A percentile compares a stretch with the other conserved stretches of the same genome.
These are phyloP conservation scores for Gorsachius magnificus DNA, from an alignment of 2,797 vertebrate species.

Conservation along the genomic window DNA sequence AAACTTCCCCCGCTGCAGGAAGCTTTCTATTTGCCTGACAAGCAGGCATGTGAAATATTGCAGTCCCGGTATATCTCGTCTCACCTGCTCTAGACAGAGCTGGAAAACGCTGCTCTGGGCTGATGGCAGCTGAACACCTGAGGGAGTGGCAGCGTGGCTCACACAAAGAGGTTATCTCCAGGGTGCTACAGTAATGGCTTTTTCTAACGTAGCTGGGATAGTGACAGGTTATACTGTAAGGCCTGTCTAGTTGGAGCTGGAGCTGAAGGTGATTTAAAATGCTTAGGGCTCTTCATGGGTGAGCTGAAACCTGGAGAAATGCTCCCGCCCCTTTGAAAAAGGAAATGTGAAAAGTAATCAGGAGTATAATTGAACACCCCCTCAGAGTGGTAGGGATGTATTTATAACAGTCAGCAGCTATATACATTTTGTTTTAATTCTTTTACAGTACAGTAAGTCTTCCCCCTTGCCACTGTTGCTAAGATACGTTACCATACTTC, in stretches of 20 bases:
- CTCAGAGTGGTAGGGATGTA: conserved; percentile 52
- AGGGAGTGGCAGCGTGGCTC: neutral
- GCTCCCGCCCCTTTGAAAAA: neutral
- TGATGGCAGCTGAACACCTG: conserved; percentile 23
- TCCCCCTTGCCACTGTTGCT: conserved; percentile 54
- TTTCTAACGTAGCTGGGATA: neutral
- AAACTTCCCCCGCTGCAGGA: neutral
- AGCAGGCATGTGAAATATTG: neutral
- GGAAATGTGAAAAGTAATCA: conserved; percentile 36
- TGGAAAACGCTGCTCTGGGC: neutral
- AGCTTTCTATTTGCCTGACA: neutral
- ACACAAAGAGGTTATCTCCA: neutral
- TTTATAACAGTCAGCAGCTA: conserved; percentile 64
- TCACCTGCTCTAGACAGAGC: neutral
- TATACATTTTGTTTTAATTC: conserved; percentile 65
- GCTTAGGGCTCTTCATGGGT: neutral
- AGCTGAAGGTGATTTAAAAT: conserved; percentile 2
- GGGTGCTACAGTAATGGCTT: conserved; percentile 26
- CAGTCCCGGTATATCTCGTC: neutral
- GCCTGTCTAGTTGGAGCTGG: neutral
- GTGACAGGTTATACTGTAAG: neutral
- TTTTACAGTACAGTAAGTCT: conserved; percentile 60
- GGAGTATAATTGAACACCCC: conserved; percentile 58
- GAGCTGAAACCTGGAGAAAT: conserved; percentile 4
- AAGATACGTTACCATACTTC: conserved; percentile 55